A percentile compares a stretch with the other conserved stretches of the same genome.
Evolutionary conservation across 2,113 vertebrate species (phyloP).

Genomic region (Podarcis cretensis): DNA sequence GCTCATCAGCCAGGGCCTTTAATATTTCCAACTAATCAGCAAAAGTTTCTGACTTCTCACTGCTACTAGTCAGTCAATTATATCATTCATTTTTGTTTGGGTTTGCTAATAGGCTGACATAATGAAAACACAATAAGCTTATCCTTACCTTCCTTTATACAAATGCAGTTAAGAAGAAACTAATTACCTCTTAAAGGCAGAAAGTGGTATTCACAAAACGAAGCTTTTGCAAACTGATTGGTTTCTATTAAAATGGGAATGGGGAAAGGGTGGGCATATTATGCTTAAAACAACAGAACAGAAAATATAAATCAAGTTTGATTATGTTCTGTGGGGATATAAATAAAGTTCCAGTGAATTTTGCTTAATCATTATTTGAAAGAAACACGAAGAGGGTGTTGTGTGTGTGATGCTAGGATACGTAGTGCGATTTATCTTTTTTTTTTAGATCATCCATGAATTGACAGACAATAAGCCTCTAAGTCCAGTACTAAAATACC

Average conservation of each 20-base stretch:
- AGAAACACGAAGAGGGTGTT: background rate
- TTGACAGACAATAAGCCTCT: background rate
- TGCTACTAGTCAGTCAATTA: background rate
- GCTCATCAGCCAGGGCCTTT: background rate
- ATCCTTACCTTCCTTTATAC: conserved; percentile 22
- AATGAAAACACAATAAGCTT: conserved; percentile 26
- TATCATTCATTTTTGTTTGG: background rate
- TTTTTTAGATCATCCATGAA: background rate
- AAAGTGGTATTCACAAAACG: conserved; percentile 21
- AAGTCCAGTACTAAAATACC: conserved; percentile 8
- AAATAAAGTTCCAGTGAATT: conserved; percentile 20
- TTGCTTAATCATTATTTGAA: conserved; percentile 30
- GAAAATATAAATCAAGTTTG: conserved; percentile 23
- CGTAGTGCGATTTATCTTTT: background rate
- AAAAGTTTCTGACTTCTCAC: background rate
- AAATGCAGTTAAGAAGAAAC: conserved; percentile 33
- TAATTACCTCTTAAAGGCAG: conserved; percentile 20
- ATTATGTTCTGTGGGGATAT: conserved; percentile 5
- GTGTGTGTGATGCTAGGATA: rapidly evolving
- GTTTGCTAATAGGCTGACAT: background rate
- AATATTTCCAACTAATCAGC: background rate
- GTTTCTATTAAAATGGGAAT: conserved; percentile 21
- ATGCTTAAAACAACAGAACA: conserved; percentile 20
- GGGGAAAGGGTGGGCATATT: background rate
- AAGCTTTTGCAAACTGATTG: conserved; percentile 10